phyloP scores from a whole-genome alignment of 2,888 invertebrate species.

The Nasonia oneida region DNA sequence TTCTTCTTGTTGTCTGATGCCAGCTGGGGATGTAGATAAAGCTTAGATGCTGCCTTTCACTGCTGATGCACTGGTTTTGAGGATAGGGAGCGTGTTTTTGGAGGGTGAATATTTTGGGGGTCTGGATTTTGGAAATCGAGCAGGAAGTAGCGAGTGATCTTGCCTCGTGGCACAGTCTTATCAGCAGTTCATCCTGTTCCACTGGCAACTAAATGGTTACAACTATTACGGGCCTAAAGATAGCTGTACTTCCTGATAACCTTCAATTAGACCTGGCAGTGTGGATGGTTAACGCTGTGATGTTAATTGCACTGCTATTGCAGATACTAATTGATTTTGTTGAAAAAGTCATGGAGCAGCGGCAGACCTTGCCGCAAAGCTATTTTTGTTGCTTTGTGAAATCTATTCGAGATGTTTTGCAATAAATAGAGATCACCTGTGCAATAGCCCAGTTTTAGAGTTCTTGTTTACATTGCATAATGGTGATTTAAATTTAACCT shows the following conservation, averaged over 20 bases:
- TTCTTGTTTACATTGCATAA: constrained; percentile 55
- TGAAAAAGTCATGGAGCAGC: neutral
- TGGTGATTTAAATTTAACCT: constrained; percentile 25
- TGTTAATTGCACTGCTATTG: constrained; percentile 25
- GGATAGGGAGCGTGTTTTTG: neutral
- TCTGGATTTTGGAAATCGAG: neutral
- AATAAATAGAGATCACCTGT: constrained; percentile 25
- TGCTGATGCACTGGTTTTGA: neutral
- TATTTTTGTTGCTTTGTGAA: constrained; percentile 39
- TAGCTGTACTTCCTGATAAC: constrained; percentile 49
- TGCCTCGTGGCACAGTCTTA: constrained; percentile 35
- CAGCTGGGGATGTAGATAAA: neutral
- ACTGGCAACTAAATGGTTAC: neutral
- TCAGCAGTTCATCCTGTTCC: constrained; percentile 32
- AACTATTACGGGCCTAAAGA: constrained; percentile 12
- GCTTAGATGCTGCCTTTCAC: neutral
- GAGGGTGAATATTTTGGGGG: neutral
- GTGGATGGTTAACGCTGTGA: neutral
- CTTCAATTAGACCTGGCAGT: constrained; percentile 25
- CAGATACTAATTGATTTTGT: neutral
- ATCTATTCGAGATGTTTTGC: constrained; percentile 28
- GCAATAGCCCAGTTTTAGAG: constrained; percentile 26
- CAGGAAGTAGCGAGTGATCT: neutral
- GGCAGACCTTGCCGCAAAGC: neutral
- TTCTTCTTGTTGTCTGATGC: constrained; percentile 4